Base-by-base conservation (phyloP, 2,888 invertebrate species). In the Beris morrisii region DNA sequence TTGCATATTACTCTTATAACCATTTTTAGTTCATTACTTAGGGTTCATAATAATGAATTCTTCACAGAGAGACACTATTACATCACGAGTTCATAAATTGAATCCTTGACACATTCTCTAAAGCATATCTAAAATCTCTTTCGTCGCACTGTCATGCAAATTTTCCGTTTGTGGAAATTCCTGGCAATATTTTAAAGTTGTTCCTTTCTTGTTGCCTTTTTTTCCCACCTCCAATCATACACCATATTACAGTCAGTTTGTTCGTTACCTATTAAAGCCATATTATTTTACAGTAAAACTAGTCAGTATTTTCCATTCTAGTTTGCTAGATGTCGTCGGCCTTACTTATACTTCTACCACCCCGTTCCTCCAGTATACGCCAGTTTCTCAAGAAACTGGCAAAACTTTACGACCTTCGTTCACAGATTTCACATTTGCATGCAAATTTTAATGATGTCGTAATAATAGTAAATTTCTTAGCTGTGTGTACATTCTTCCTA, bases 361-460 rank as follows among this genome's bases (percentile, higher is more conserved):
- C 38, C 38, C 38, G 38, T 9, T 5, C 4, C 38, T 9, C 4
- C 38, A 3, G 9, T n/a, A 55, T 15, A 48, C 65, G 44, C 50
- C 46, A 66, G 48, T 38, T 63, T 54, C 52, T 56, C 43, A 64
- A 57, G 52, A 64, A 63, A 63, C 46, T 53, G 38, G 54, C 63
- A 64, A 66, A 68, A 68, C 58, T 68, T 68, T 68, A 68, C 63
- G 68, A 68, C 66, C 56, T 65, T 68, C 63, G 66, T 61, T 68
- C 68, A 64, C 66, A 65, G 68, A 66, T 68, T 68, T 68, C 56
- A 64, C 68, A 68, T 68, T 68, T 68, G 64, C 66, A 68, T 68
- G 68, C 64, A 68, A 68, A 68, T 68, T 68, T 68, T 68, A 68
- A 68, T 68, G 68, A 68, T 68, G 58, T 58, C 68, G 66, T 66